Evolutionary conservation across 2,797 vertebrate species (phyloP), one percentile per base, ranked within the genome.

Genomic region (Pseudochromis fuscus): DNA sequence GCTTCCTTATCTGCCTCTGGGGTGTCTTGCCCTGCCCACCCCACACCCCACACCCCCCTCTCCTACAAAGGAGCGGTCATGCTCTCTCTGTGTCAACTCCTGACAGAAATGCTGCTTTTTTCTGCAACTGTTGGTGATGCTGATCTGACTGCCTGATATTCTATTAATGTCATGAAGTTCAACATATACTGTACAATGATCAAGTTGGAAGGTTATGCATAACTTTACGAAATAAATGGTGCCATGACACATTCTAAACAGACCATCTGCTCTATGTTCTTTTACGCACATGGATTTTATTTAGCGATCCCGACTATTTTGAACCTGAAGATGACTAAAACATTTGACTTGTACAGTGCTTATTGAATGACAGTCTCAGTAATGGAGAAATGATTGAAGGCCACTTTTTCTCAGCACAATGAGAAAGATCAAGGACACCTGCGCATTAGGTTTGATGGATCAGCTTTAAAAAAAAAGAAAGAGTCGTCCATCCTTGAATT

Each of bases 211-310:
- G 88, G 87, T 91, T 88, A 93, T 92, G 88, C 87, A 90, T 93
- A 93, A 91, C 83, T 78, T 92, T 90, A 91, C 91, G 86, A 91
- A 94, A 93, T 93, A 94, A 93, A 94, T 89, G 72, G 82, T 87
- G 89, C 87, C 90, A 90, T 90, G 88, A 90, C 84, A 85, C 79
- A 78, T 80, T 85, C 52, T 72, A 71, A 87, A 92, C 85, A 51
- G 21, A 82, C 44, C 76, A n/a, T 7, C 28, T 23, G 49, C 15
- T n/a, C n/a, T n/a, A 37, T 37, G 23, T 66, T 23, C 57, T 24
- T 35, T 38, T 18, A 9, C 1, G 5, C n/a, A 3, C 23, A 19
- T 2, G 19, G 6, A 57, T 48, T 25, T 21, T 5, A 0, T 24
- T 1, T 4, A n/a, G 25, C 55, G 30, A 56, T 5, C 10, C 28